These are phyloP conservation scores for Sorex fumeus DNA, from an alignment of 2,113 vertebrate genomes.

Conservation along the genomic window DNA sequence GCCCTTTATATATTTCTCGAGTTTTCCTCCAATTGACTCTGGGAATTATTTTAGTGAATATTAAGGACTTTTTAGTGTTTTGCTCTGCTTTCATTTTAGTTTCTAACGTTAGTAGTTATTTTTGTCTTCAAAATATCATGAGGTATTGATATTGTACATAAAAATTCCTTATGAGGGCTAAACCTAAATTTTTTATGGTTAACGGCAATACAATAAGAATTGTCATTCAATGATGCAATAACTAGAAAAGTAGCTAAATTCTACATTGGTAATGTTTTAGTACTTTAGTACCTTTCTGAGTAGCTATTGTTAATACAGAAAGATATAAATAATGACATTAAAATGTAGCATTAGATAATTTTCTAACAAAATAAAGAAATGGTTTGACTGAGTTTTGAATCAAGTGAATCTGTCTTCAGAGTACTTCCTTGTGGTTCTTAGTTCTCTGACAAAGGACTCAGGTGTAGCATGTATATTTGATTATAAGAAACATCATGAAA, in stretches of 20 bases:
- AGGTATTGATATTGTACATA: not conserved
- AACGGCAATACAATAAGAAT: not conserved
- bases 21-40: not conserved
- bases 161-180: not conserved
- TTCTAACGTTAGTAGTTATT: not conserved
- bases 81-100: conserved; percentile 3
- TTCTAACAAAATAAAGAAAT: conserved; percentile 3
- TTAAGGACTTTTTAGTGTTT: not conserved
- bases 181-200: conserved; percentile 19
- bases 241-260: not conserved
- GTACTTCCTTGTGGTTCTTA: not conserved
- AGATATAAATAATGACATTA: conserved; percentile 19
- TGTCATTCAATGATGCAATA: not conserved
- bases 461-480: not conserved
- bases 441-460: not conserved
- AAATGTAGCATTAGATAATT: conserved; percentile 10
- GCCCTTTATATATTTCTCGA: not conserved
- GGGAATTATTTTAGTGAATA: not conserved
- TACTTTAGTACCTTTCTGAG: not conserved
- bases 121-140: not conserved
- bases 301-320: not conserved
- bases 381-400: not conserved
- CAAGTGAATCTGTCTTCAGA: not conserved
- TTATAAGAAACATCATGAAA: not conserved
- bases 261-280: not conserved